phyloP scores from a whole-genome alignment of 2,888 invertebrate species.

The Tachina grossa region DNA sequence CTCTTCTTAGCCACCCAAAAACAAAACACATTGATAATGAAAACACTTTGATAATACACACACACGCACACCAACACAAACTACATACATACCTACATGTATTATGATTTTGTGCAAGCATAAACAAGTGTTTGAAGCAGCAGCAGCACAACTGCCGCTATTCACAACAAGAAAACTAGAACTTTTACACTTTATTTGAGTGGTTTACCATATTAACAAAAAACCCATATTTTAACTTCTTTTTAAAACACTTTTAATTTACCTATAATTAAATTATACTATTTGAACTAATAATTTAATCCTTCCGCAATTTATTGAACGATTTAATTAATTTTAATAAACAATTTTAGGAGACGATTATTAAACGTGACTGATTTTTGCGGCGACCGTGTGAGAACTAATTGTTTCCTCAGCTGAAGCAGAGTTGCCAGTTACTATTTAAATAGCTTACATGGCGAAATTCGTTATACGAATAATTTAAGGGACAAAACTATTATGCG shows the following conservation, averaged over 20 bases:
- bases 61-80: background rate
- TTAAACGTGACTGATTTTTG: background rate
- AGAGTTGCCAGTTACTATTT: background rate
- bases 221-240: background rate
- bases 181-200: no score
- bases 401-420: background rate
- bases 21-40: background rate
- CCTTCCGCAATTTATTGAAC: background rate
- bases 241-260: background rate
- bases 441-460: background rate
- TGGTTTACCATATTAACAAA: background rate
- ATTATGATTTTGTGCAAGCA: no score
- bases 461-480: background rate
- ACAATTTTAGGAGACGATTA: background rate
- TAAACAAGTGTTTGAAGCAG: no score
- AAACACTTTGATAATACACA: background rate
- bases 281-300: background rate
- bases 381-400: background rate
- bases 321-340: background rate
- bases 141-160: no score
- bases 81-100: no score
- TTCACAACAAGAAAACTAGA: no score
- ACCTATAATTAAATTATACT: background rate
- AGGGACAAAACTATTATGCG: no score
- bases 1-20: background rate